Percentiles rank a stretch among this genome's conserved stretches.
phyloP scores from a whole-genome alignment of 1,140 invertebrate genomes.

The Tenebrio molitor region DNA sequence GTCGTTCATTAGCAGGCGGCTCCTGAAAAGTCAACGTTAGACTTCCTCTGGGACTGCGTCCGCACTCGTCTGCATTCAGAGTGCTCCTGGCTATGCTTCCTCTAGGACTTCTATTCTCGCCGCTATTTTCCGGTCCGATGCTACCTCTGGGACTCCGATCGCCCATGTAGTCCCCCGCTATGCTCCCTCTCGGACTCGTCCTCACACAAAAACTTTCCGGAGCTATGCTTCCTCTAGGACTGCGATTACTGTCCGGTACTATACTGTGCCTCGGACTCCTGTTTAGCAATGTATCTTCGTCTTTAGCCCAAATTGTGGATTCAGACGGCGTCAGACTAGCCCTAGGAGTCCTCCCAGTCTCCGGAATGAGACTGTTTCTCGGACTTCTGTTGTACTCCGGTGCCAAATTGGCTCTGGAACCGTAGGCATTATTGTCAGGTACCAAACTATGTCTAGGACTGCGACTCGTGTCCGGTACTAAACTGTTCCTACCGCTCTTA shows the following conservation, averaged over 20 bases:
- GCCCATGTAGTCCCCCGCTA: slow-evolving; percentile 67
- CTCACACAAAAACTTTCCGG: slow-evolving; percentile 66
- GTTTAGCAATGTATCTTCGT: slow-evolving; percentile 50
- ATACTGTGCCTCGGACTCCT: slow-evolving; percentile 74
- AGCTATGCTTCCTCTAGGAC: slow-evolving; percentile 74
- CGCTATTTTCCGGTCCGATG: slow-evolving; percentile 68
- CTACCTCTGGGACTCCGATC: slow-evolving; percentile 75
- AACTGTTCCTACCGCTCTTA: slow-evolving; percentile 75
- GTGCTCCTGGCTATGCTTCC: slow-evolving; percentile 72
- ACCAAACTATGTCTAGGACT: slow-evolving; percentile 74
- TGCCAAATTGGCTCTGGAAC: slow-evolving; percentile 59
- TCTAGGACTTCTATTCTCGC: slow-evolving; percentile 71
- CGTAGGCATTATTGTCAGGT: slow-evolving; percentile 65
- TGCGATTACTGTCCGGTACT: slow-evolving; percentile 69
- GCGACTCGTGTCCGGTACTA: slow-evolving; percentile 70
- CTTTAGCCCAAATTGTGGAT: slow-evolving; percentile 67
- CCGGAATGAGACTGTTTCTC: slow-evolving; percentile 72
- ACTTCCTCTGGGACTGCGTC: slow-evolving; percentile 71
- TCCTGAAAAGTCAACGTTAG: slow-evolving; percentile 74
- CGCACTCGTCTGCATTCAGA: slow-evolving; percentile 68
- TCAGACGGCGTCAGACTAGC: slow-evolving; percentile 67
- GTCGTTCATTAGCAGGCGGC: slow-evolving; percentile 69
- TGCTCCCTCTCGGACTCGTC: slow-evolving; percentile 74
- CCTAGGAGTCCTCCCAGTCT: slow-evolving; percentile 68
- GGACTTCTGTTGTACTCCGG: slow-evolving; percentile 70